Percentiles rank a stretch among this genome's conserved stretches.
phyloP scores from a whole-genome alignment of 1,140 invertebrate genomes.

The Saccostrea echinata region DNA sequence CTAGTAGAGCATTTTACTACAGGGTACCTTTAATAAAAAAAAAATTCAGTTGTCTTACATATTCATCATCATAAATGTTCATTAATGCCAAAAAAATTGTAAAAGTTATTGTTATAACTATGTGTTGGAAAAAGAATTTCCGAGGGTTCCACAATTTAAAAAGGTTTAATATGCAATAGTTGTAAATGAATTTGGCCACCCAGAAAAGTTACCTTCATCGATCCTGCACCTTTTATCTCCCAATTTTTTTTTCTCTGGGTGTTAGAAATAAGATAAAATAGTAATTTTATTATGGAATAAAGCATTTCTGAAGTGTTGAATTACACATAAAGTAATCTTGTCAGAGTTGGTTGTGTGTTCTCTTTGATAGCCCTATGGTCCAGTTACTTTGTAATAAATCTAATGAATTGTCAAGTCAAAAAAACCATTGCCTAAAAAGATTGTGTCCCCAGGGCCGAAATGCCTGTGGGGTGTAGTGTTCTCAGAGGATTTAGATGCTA shows the following conservation, averaged over 20 bases:
- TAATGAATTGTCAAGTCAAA: constrained; percentile 26
- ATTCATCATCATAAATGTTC: not conserved
- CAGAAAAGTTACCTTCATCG: not conserved
- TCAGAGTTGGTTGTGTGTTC: not conserved
- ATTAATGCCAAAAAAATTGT: not conserved
- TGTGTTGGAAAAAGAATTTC: not conserved
- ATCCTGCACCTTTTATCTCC: not conserved
- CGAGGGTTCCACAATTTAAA: not conserved
- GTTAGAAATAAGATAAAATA: constrained; percentile 5
- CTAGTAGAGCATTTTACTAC: no score
- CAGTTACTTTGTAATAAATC: constrained; percentile 10
- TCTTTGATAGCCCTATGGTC: not conserved
- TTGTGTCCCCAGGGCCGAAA: not conserved
- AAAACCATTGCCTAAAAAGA: constrained; percentile 31
- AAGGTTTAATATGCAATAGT: not conserved
- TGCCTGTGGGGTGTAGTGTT: constrained; percentile 7
- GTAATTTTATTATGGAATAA: constrained; percentile 7
- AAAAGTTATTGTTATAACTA: not conserved
- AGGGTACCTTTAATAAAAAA: no score
- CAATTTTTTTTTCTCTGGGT: not conserved
- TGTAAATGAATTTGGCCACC: not conserved
- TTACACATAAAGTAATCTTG: not conserved
- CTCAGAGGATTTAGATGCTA: not conserved
- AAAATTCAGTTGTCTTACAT: not conserved
- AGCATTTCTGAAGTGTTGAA: not conserved